These are phyloP conservation scores for Saguinus imperator DNA, from an alignment of 2,113 vertebrate genomes.

Conservation along the genomic window DNA sequence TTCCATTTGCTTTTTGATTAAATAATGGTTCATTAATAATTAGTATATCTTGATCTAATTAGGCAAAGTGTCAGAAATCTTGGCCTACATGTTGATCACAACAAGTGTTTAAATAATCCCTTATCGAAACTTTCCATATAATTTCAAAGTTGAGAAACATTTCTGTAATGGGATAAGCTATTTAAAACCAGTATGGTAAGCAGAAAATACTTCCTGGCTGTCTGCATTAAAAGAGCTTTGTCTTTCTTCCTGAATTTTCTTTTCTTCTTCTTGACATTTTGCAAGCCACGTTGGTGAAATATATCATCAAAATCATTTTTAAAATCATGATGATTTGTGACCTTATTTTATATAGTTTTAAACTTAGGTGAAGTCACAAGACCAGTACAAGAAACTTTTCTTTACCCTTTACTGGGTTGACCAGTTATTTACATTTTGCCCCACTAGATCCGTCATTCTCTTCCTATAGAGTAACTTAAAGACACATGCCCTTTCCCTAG, in stretches of 20 bases:
- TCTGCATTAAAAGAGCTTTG: background rate
- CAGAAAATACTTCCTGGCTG: background rate
- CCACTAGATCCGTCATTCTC: too few relatives aligned
- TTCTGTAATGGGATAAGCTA: background rate
- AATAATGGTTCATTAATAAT: background rate
- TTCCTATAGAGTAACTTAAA: background rate
- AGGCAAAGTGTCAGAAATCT: background rate
- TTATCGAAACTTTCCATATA: background rate
- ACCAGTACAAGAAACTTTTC: background rate
- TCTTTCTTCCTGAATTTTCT: background rate
- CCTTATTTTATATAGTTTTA: background rate
- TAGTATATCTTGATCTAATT: background rate
- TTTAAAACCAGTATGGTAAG: background rate
- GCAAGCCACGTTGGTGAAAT: background rate
- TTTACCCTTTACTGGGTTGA: background rate
- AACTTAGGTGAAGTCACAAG: background rate
- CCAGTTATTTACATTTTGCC: background rate
- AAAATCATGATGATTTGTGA: background rate
- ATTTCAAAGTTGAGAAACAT: background rate
- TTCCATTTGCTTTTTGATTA: background rate
- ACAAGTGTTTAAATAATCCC: background rate
- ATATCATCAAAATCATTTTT: background rate
- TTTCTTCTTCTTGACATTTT: background rate
- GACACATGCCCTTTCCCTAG: background rate
- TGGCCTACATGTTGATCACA: background rate